Evolutionary conservation across 37 sponge, comb jelly and placozoan species (phyloP), one percentile per base, ranked within the genome.

Genomic region (Ephydatia muelleri): DNA sequence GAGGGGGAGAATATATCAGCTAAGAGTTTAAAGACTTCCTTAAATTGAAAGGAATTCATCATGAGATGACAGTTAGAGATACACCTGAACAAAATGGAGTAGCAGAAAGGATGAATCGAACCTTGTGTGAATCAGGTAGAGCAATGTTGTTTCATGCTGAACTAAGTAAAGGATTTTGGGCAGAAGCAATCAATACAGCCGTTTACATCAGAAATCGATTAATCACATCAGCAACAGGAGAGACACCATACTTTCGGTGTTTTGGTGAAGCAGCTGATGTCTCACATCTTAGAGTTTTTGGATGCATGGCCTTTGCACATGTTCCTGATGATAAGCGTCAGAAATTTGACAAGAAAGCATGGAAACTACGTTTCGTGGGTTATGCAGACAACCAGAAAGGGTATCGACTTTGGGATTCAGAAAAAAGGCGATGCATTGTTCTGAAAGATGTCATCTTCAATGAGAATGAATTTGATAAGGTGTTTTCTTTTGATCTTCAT

Each of bases 1-100:
- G 86, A 72, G 91, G 86, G 37, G 91, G 90, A 0, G 90, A 89
- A 39, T 89, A 89, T 34, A 16, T 84, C 14, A 85, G 81, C 23
- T 73, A 76, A 37, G 90, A 89, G 31, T 89, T 83, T 49, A 49
- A 74, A 72, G 70, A 21, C 34, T 89, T n/a, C 33, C 71, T 89
- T 32, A 79, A 89, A 43, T 68, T 40, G 34, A 85, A 82, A 32
- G 78, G 91, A 38, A 80, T 81, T 77, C 86, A 37, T 30, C 83
- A 86, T 39, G 83, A 90, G 49, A 79, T 81, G 37, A 90, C 86
- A 27, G 68, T 90, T 21, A 73, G 83, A 26, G 68, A 89, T 49
- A 69, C 85, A 38, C 90, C 85, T 19, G 85, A 89, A 80, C 90
- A 89, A 40, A 89, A 89, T 80, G 85, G 84, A 80, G 85, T 89